A percentile compares a stretch with the other conserved stretches of the same genome.
Evolutionary conservation across 2,797 vertebrate species (phyloP).

Genomic region (Rhinogobio ventralis): DNA sequence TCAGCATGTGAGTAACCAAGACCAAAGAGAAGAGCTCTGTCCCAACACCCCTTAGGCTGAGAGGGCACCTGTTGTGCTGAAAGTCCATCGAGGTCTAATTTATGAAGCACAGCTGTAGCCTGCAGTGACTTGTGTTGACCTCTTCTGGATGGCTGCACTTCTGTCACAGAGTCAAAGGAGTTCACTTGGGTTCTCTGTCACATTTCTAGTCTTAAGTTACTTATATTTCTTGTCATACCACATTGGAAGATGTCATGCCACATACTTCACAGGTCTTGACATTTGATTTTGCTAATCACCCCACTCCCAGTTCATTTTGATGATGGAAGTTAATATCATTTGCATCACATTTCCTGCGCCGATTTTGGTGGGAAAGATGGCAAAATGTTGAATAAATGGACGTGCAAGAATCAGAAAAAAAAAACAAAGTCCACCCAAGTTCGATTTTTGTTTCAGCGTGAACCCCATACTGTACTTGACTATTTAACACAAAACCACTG

Average conservation of each 20-base stretch:
- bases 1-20: constrained; percentile 45
- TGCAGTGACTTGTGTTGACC: constrained; percentile 51
- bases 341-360: background rate
- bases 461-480: background rate
- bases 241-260: constrained; percentile 7
- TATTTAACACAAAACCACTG: constrained; percentile 19
- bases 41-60: constrained; percentile 17
- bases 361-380: background rate
- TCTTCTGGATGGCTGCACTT: background rate
- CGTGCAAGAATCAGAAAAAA: background rate
- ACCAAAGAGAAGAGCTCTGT: constrained; percentile 36
- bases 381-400: background rate
- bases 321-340: background rate
- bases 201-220: background rate
- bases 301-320: background rate
- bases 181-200: constrained; percentile 21
- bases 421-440: too few species aligned
- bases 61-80: constrained; percentile 55
- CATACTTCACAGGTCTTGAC: background rate
- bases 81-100: constrained; percentile 56
- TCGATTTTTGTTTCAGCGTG: background rate
- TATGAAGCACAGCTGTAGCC: constrained; percentile 63
- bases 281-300: background rate
- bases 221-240: background rate
- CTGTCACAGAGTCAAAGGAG: constrained; percentile 1